Conservation (phyloP, 2,888 invertebrate species). For the Ariolimax columbianus region DNA sequence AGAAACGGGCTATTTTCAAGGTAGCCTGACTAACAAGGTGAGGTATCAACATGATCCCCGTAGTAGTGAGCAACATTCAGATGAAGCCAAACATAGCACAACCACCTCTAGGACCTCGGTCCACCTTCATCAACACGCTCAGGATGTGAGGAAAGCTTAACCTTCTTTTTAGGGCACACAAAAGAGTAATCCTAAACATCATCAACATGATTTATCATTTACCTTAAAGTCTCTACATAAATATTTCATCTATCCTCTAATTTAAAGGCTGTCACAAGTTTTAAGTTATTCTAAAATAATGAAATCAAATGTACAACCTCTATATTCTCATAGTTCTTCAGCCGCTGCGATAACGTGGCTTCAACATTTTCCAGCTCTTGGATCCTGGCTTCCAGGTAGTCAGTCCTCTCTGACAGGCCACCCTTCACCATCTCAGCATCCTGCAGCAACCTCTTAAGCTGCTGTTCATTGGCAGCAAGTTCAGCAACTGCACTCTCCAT, state of each 20-base stretch:
- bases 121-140: too few relatives aligned
- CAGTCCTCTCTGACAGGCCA: slow-evolving; percentile 65
- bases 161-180: too few relatives aligned
- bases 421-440: slow-evolving; percentile 71
- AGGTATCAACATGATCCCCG: too few relatives aligned
- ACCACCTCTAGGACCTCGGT: too few relatives aligned
- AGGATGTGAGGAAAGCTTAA: too few relatives aligned
- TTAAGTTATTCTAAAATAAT: not conserved
- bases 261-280: not conserved
- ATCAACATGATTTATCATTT: too few relatives aligned
- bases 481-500: slow-evolving; percentile 71
- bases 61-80: too few relatives aligned
- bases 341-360: slow-evolving; percentile 61
- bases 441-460: slow-evolving; percentile 67
- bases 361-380: slow-evolving; percentile 69
- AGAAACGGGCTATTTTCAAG: too few relatives aligned
- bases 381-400: slow-evolving; percentile 65
- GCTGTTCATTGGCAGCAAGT: slow-evolving; percentile 68
- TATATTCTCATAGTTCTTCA: slow-evolving; percentile 67
- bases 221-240: too few relatives aligned
- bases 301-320: slow-evolving; percentile 55
- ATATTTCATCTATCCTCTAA: not conserved
- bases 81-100: too few relatives aligned
- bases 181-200: too few relatives aligned
- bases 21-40: too few relatives aligned